Evolutionary conservation across 2,797 vertebrate species (phyloP).

Genomic region (Crotalus adamanteus): DNA sequence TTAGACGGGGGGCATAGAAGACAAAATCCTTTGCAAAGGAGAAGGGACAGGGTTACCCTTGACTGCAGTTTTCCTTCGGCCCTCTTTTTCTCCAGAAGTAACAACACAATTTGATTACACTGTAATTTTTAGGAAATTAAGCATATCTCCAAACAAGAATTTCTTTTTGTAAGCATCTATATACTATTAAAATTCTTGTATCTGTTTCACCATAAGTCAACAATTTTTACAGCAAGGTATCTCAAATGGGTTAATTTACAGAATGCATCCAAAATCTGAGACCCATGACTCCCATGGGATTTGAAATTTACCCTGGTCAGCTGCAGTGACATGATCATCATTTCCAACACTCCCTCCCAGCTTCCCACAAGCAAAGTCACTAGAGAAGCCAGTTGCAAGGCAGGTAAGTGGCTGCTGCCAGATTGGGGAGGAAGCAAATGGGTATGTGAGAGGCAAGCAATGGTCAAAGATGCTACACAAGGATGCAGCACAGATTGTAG

Average conservation of each 20-base stretch:
- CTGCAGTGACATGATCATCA: not conserved
- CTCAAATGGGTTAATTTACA: not conserved
- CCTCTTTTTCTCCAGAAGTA: not conserved
- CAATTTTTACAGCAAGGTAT: not conserved
- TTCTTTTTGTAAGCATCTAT: not conserved
- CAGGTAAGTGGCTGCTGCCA: no score
- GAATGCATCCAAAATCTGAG: not conserved
- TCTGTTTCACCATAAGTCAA: not conserved
- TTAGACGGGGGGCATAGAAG: constrained; percentile 92
- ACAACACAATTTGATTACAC: not conserved
- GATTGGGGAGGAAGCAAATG: not conserved
- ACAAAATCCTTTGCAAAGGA: constrained; percentile 85
- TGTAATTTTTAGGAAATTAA: not conserved
- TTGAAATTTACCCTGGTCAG: not conserved
- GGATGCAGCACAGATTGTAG: not conserved
- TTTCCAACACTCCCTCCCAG: not conserved
- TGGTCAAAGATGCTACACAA: not conserved
- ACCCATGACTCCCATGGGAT: not conserved
- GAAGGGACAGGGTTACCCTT: constrained; percentile 20
- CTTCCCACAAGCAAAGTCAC: no score
- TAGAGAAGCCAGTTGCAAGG: no score
- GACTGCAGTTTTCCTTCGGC: not conserved
- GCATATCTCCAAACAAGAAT: not conserved
- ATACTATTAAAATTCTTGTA: not conserved
- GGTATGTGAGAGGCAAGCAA: not conserved